Percentiles rank a stretch among this genome's conserved stretches.
Evolutionary conservation across 1,140 invertebrate genomes (phyloP).

Genomic region (Babylonia areolata): DNA sequence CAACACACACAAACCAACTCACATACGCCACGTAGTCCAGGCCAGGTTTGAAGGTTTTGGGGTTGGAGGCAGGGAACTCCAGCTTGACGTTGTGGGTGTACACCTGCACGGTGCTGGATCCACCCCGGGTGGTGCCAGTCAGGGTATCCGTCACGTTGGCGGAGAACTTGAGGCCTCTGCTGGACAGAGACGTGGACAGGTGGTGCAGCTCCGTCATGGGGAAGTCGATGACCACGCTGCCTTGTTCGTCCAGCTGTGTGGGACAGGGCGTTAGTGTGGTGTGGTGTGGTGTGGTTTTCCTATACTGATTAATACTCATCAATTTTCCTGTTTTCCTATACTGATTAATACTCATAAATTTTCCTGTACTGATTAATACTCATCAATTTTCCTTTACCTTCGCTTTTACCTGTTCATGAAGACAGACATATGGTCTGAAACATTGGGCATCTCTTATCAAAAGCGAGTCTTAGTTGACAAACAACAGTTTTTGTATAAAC

Average conservation of each 20-base stretch:
- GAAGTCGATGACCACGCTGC: constrained; percentile 50
- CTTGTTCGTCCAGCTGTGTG: constrained; percentile 60
- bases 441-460: too few species aligned
- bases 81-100: constrained; percentile 49
- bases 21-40: constrained; percentile 67
- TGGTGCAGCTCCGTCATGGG: constrained; percentile 47
- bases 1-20: constrained; percentile 43
- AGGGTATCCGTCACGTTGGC: constrained; percentile 68
- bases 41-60: constrained; percentile 70
- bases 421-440: too few species aligned
- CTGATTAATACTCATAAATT: too few species aligned
- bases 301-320: too few species aligned
- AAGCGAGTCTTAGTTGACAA: too few species aligned
- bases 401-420: too few species aligned
- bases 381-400: too few species aligned
- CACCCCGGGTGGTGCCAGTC: constrained; percentile 61
- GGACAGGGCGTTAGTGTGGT: too few species aligned
- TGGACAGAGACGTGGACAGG: constrained; percentile 39
- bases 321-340: too few species aligned
- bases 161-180: constrained; percentile 47
- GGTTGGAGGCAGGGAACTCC: constrained; percentile 62
- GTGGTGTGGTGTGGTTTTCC: too few species aligned
- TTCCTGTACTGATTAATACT: too few species aligned
- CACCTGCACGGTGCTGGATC: constrained; percentile 47
- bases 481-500: too few species aligned